Base-by-base conservation (phyloP, 2,888 invertebrate species). In the Epinotia ramella region DNA sequence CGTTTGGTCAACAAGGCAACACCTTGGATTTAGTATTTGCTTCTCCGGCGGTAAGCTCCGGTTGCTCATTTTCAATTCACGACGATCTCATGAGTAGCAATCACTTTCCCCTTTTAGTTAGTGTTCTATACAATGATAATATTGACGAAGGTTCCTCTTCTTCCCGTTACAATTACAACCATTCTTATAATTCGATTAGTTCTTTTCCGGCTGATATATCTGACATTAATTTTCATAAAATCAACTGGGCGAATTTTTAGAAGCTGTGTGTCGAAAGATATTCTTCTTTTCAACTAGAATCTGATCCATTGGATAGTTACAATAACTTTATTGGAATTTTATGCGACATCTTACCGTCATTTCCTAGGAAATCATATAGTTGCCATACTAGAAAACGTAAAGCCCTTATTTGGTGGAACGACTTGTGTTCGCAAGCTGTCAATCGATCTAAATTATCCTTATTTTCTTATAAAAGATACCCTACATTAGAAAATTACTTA, bases 1-100 rank as follows among this genome's bases (percentile, higher is more conserved):
- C 65, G 16, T 66, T 66, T 53, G 65, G 65, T 7, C 65, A 66
- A 16, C 66, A 24, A 28, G 53, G 66, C 28, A 66, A 66, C 24
- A 46, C 20, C 16, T 24, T 66, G 5, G 66, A 66, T 24, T 24
- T 66, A 53, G 66, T 16, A 53, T 66, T 66, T 9, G 49, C 66
- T 2, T 66, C 66, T 2, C 66, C 12, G 7, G 11, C 49, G 13
- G 24, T 53, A 12, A 66, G 66, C 28, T 66, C 66, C 24, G 53
- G 66, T 9, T 66, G 66, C 16, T 24, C 66, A 3, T 20, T 66
- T 53, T 7, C 49, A 6, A 28, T 66, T 5, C 66, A 28, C 9
- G 53, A 66, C 6, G 66, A 66, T 11, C 66, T n/a, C n/a, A n/a
- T n/a, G n/a, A n/a, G n/a, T n/a, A n/a, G n/a, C n/a, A n/a, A n/a